A percentile compares a stretch with the other conserved stretches of the same genome.
Conservation (phyloP, 2,113 vertebrate species). For the Bostrychus sinensis region DNA sequence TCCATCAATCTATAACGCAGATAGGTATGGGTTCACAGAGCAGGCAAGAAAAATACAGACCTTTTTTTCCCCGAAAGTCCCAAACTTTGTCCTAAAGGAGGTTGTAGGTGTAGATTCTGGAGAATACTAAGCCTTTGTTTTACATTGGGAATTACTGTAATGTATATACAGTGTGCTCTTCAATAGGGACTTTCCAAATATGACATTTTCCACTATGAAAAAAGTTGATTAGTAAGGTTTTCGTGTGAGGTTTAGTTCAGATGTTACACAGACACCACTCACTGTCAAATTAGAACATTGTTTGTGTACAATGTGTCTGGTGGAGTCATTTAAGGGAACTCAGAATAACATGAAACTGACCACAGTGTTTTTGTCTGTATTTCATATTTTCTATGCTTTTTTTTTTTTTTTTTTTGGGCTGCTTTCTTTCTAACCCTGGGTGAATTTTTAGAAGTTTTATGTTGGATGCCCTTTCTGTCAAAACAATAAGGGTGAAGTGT, state of each 20-base stretch:
- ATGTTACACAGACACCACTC: background rate
- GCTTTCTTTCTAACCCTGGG: too few relatives aligned
- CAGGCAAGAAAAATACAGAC: constrained; percentile 8
- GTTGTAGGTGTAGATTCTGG: background rate
- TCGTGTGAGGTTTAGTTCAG: constrained; percentile 3
- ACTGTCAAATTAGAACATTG: constrained; percentile 1
- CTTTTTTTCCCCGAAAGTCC: background rate
- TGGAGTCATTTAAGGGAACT: background rate
- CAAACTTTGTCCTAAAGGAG: background rate
- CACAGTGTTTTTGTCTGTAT: constrained; percentile 16
- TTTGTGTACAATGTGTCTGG: constrained; percentile 7
- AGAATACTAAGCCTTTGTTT: constrained; percentile 27
- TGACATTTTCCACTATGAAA: constrained; percentile 6
- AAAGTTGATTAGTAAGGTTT: background rate
- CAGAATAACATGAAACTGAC: constrained; percentile 7
- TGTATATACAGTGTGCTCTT: constrained; percentile 5
- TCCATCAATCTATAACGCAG: constrained; percentile 59
- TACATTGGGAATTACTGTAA: background rate
- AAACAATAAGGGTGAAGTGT: too few relatives aligned
- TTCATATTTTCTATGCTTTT: constrained; percentile 17
- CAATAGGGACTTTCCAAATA: constrained; percentile 6
- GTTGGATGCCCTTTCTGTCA: too few relatives aligned
- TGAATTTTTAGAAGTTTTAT: too few relatives aligned
- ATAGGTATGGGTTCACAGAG: constrained; percentile 41
- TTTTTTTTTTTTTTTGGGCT: constrained; percentile 14